These are phyloP conservation scores for Embiotoca jacksoni DNA, from an alignment of 2,113 vertebrate species.

Conservation along the genomic window DNA sequence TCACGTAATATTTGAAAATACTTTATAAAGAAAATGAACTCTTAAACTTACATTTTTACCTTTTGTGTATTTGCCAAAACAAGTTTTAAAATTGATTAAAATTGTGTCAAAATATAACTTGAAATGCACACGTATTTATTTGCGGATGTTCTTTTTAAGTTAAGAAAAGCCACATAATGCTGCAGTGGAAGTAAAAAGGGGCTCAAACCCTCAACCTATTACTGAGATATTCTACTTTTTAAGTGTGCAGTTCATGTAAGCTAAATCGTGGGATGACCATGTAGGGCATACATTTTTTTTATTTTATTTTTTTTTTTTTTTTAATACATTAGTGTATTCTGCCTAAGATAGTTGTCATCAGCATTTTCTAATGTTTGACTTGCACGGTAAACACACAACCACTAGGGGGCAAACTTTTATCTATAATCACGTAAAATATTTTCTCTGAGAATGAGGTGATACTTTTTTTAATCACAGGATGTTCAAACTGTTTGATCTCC, in stretches of 20 bases:
- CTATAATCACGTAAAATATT: neutral
- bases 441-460: neutral
- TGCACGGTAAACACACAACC: slow-evolving; percentile 43
- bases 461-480: neutral
- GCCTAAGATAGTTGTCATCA: neutral
- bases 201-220: too few species aligned
- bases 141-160: too few species aligned
- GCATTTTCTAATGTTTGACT: neutral
- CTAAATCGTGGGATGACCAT: too few species aligned
- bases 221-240: neutral
- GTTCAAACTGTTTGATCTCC: neutral
- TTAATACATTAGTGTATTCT: neutral
- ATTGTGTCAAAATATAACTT: too few species aligned
- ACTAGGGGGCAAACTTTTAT: slow-evolving; percentile 68
- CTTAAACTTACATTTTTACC: neutral
- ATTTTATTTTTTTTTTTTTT: neutral
- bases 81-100: too few species aligned
- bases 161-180: too few species aligned
- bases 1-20: neutral
- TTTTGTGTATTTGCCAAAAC: too few species aligned
- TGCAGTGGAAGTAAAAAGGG: too few species aligned
- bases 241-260: neutral
- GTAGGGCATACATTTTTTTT: neutral
- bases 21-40: neutral
- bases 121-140: too few species aligned